phyloP scores from a whole-genome alignment of 2,888 invertebrate species.

The Clostera curtula region DNA sequence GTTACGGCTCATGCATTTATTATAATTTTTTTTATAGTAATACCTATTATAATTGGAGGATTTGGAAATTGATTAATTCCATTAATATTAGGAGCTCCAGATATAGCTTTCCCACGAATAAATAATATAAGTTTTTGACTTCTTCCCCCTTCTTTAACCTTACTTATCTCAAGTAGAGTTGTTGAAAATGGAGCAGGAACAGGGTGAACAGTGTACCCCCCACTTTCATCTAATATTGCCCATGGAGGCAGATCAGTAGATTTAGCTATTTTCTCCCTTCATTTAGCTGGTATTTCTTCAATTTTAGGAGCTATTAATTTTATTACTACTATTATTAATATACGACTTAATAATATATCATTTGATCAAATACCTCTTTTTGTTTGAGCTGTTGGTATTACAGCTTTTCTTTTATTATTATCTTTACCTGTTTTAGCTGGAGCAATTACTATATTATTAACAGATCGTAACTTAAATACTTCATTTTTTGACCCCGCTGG shows the following conservation, averaged over 20 bases:
- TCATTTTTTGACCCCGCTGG: constrained; percentile 87
- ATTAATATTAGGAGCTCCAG: constrained; percentile 83
- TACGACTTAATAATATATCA: constrained; percentile 75
- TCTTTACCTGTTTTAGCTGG: constrained; percentile 86
- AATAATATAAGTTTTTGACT: constrained; percentile 91
- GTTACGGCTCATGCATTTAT: constrained; percentile 87
- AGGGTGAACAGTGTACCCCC: constrained; percentile 87
- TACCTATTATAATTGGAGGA: constrained; percentile 85
- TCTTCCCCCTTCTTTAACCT: constrained; percentile 79
- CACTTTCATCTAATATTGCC: constrained; percentile 76
- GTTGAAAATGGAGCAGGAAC: constrained; percentile 83
- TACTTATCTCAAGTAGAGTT: constrained; percentile 78
- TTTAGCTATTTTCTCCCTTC: constrained; percentile 84
- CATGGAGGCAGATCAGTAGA: constrained; percentile 82
- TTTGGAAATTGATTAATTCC: constrained; percentile 90
- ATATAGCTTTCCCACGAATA: constrained; percentile 88
- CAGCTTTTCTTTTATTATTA: constrained; percentile 72
- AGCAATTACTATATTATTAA: constrained; percentile 86
- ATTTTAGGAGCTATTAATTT: constrained; percentile 88
- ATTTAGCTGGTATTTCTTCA: constrained; percentile 82
- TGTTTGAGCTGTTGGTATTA: constrained; percentile 80
- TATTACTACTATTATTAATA: constrained; percentile 84
- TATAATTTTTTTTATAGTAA: constrained; percentile 88
- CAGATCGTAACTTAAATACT: constrained; percentile 87
- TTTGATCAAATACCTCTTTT: constrained; percentile 82